Evolutionary conservation across 2,797 vertebrate species (phyloP).

Genomic region (Centropyge bicolor): DNA sequence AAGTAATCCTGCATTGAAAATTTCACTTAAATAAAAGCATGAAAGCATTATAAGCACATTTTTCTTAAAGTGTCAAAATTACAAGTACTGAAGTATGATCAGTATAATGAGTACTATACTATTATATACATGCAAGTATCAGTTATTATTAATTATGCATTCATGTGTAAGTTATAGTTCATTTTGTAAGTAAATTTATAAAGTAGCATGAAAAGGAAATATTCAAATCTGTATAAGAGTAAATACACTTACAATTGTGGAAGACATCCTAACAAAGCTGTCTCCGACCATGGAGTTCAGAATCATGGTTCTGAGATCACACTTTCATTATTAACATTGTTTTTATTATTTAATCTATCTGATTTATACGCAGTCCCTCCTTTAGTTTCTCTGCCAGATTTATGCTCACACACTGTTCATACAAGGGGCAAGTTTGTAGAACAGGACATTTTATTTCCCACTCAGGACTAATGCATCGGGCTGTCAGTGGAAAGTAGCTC

Average conservation of each 20-base stretch:
- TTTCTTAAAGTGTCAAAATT: too few species aligned
- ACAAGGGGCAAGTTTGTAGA: slow-evolving; percentile 1
- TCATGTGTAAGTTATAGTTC: background rate
- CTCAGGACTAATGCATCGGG: slow-evolving; percentile 31
- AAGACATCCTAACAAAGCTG: background rate
- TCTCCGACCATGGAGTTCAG: background rate
- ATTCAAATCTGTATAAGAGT: too few species aligned
- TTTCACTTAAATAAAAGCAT: background rate
- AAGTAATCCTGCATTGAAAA: background rate
- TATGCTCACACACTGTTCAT: background rate
- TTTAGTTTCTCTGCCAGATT: background rate
- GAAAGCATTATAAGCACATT: background rate
- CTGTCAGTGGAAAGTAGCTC: slow-evolving; percentile 37
- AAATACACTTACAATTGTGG: background rate
- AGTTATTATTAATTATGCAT: background rate
- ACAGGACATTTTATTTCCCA: slow-evolving; percentile 18
- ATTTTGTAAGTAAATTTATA: too few species aligned
- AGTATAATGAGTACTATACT: too few species aligned
- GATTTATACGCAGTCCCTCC: background rate
- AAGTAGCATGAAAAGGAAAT: too few species aligned
- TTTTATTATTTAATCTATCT: background rate
- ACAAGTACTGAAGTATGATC: background rate
- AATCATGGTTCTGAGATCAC: background rate
- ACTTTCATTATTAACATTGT: background rate
- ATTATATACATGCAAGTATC: too few species aligned